These are phyloP conservation scores for Ectemnius lituratus DNA, from an alignment of 2,888 invertebrate genomes.

Conservation along the genomic window DNA sequence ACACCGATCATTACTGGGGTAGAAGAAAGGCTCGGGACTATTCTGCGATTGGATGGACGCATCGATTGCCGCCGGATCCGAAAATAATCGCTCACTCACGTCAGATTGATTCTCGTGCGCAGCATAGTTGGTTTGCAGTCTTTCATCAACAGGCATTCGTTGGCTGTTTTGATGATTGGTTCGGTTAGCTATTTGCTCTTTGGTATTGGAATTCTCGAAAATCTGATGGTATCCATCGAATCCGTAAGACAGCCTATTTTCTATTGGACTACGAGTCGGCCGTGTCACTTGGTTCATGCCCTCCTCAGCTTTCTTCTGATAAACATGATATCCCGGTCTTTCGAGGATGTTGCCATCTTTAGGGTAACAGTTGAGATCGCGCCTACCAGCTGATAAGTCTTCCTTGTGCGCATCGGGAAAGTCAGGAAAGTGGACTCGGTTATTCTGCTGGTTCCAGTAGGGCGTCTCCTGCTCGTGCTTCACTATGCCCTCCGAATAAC, in stretches of 20 bases:
- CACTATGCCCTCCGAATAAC: constrained; percentile 35
- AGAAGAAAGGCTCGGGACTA: constrained; percentile 71
- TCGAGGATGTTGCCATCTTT: constrained; percentile 46
- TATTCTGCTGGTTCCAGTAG: constrained; percentile 65
- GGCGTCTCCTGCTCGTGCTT: constrained; percentile 58
- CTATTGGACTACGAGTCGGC: constrained; percentile 66
- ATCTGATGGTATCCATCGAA: constrained; percentile 56
- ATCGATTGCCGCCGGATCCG: constrained; percentile 55
- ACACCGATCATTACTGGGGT: constrained; percentile 69
- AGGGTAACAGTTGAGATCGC: constrained; percentile 42
- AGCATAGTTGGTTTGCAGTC: constrained; percentile 56
- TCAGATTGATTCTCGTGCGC: constrained; percentile 54
- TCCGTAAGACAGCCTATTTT: constrained; percentile 36
- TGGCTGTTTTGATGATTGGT: constrained; percentile 44
- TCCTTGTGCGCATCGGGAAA: constrained; percentile 64
- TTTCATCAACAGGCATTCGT: constrained; percentile 63
- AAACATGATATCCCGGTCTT: constrained; percentile 27
- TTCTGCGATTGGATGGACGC: constrained; percentile 56
- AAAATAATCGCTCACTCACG: constrained; percentile 60
- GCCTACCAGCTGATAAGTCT: constrained; percentile 34
- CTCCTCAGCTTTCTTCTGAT: constrained; percentile 54
- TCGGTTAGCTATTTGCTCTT: constrained; percentile 44
- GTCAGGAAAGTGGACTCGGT: constrained; percentile 56
- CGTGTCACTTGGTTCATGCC: constrained; percentile 52
- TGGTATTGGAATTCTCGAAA: constrained; percentile 44